These are phyloP conservation scores for Adelphocoris suturalis DNA, from an alignment of 2,888 invertebrate species.

Conservation along the genomic window DNA sequence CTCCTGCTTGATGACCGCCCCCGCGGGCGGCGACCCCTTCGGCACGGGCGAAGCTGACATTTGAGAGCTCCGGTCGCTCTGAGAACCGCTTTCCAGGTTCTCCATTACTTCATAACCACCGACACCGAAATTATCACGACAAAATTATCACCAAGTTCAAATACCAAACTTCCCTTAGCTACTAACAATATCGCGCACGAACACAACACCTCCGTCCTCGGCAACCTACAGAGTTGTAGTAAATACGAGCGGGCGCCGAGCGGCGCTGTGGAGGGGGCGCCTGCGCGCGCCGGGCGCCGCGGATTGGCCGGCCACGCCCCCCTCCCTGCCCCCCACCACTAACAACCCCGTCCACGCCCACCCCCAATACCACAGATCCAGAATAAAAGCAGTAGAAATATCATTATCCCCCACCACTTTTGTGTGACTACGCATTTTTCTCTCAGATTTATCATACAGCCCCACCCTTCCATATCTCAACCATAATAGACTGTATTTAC, in stretches of 20 bases:
- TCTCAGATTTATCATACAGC: slow-evolving; percentile 73
- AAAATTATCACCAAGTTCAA: slow-evolving; percentile 28
- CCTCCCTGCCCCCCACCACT: slow-evolving; percentile 75
- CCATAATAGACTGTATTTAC: slow-evolving; percentile 74
- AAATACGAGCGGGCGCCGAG: slow-evolving; percentile 70
- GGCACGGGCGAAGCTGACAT: slow-evolving; percentile 80
- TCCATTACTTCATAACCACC: slow-evolving; percentile 71
- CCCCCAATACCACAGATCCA: slow-evolving; percentile 77
- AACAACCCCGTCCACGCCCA: slow-evolving; percentile 77
- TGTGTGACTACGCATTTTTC: slow-evolving; percentile 74
- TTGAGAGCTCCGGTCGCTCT: slow-evolving; percentile 82
- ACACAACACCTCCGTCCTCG: slow-evolving; percentile 69
- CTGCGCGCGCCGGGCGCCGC: slow-evolving; percentile 78
- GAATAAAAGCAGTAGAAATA: slow-evolving; percentile 75
- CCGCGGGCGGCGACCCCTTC: slow-evolving; percentile 76
- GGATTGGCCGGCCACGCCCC: slow-evolving; percentile 74
- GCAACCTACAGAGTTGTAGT: slow-evolving; percentile 75
- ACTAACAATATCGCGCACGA: slow-evolving; percentile 52
- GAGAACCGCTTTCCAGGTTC: slow-evolving; percentile 73
- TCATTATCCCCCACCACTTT: slow-evolving; percentile 73
- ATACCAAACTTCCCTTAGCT: not conserved
- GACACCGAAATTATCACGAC: slow-evolving; percentile 43
- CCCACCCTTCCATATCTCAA: slow-evolving; percentile 69
- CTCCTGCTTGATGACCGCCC: slow-evolving; percentile 72
- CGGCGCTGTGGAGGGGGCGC: slow-evolving; percentile 77